Percentiles rank a stretch among this genome's conserved stretches.
phyloP scores from a whole-genome alignment of 1,140 invertebrate species.

The Idris sp. region DNA sequence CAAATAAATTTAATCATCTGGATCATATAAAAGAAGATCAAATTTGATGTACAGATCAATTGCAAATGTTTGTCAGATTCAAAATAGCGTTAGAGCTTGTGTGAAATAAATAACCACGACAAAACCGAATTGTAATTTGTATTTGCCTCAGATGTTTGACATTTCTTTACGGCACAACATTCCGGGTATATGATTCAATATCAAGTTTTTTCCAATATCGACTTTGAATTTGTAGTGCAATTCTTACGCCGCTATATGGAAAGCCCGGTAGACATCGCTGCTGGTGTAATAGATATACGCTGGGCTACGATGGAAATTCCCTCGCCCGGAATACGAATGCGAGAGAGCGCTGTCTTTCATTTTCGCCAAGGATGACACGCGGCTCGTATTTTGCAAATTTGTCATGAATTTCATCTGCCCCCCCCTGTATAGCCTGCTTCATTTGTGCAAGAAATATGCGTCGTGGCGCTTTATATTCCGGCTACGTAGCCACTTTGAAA shows the following conservation, averaged over 20 bases:
- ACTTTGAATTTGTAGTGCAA: slow-evolving; percentile 59
- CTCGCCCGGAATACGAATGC: slow-evolving; percentile 53
- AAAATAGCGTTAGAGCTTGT: slow-evolving; percentile 35
- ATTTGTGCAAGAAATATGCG: slow-evolving; percentile 43
- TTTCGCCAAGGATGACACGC: slow-evolving; percentile 51
- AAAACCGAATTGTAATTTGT: slow-evolving; percentile 44
- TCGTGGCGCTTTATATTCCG: slow-evolving; percentile 41
- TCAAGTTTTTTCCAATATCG: slow-evolving; percentile 60
- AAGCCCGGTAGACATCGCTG: slow-evolving; percentile 46
- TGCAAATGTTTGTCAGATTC: too few species aligned
- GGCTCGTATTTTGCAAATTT: slow-evolving; percentile 61
- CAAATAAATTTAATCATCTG: too few species aligned
- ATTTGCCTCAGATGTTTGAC: slow-evolving; percentile 42
- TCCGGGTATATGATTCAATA: slow-evolving; percentile 56
- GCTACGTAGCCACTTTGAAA: slow-evolving; percentile 28
- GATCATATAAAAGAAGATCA: too few species aligned
- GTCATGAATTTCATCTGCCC: slow-evolving; percentile 57
- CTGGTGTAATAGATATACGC: slow-evolving; percentile 59
- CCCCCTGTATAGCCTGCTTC: slow-evolving; percentile 34
- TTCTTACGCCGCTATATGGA: slow-evolving; percentile 40
- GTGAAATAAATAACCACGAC: slow-evolving; percentile 33
- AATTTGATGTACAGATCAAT: too few species aligned
- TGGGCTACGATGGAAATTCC: slow-evolving; percentile 42
- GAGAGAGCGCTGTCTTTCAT: slow-evolving; percentile 48
- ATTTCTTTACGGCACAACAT: slow-evolving; percentile 55